Evolutionary conservation across 2,888 invertebrate species (phyloP).

Genomic region (Drosophila mimica): DNA sequence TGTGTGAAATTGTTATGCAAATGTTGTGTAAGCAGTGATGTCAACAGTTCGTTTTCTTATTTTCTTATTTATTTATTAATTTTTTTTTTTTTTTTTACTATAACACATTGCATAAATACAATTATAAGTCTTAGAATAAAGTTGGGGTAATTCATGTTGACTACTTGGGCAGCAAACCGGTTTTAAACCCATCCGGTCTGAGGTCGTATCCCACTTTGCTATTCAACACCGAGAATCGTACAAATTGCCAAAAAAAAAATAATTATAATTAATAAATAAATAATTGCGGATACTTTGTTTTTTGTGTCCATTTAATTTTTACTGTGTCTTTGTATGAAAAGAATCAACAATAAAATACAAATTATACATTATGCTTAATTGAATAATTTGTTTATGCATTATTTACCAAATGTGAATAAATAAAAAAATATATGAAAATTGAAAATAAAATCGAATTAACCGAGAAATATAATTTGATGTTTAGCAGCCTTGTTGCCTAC

Average conservation of each 20-base stretch:
- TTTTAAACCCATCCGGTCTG: neutral
- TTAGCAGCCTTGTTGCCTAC: neutral
- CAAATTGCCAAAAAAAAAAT: neutral
- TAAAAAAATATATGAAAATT: neutral
- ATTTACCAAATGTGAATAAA: neutral
- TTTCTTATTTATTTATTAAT: neutral
- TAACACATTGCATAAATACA: conserved; percentile 1
- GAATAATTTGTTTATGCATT: neutral
- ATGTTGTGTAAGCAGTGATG: conserved; percentile 7
- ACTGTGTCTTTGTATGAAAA: fast-evolving
- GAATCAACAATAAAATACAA: neutral
- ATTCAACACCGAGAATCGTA: neutral
- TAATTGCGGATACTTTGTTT: neutral
- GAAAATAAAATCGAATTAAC: neutral
- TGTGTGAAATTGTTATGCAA: conserved; percentile 38
- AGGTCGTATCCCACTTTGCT: neutral
- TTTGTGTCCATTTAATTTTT: neutral
- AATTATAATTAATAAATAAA: neutral
- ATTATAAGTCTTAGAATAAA: neutral
- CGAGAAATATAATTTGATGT: neutral
- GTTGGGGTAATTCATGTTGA: neutral
- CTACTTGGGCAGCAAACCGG: neutral
- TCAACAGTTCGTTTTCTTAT: conserved; percentile 15
- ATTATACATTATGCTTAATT: neutral
- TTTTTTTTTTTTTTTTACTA: neutral